A percentile compares a stretch with the other conserved stretches of the same genome.
These are phyloP conservation scores for Meghimatium bilineatum DNA, from an alignment of 2,888 invertebrate species.

Conservation along the genomic window DNA sequence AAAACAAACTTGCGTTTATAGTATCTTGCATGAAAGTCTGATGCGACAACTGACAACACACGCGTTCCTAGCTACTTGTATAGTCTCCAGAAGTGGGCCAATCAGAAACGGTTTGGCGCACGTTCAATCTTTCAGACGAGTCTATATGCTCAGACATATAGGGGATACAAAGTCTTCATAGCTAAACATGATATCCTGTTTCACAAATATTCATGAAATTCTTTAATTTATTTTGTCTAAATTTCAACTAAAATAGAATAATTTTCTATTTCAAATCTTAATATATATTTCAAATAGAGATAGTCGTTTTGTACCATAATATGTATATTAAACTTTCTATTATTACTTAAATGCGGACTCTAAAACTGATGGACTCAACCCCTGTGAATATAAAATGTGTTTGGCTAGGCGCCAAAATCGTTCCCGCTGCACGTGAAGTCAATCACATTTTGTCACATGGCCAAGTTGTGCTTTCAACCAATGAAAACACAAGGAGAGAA, in stretches of 20 bases:
- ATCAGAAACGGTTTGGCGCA: slow-evolving; percentile 34
- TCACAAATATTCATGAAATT: neutral
- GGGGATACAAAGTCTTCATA: slow-evolving; percentile 15
- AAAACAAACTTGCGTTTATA: neutral
- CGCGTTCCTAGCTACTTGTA: slow-evolving; percentile 32
- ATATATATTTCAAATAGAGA: neutral
- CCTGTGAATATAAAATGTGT: slow-evolving; percentile 15
- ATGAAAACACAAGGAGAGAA: slow-evolving; percentile 32
- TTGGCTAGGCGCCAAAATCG: slow-evolving; percentile 36
- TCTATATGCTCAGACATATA: neutral
- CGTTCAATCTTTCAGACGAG: slow-evolving; percentile 40
- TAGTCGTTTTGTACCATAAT: neutral
- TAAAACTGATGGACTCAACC: neutral
- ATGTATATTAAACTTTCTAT: slow-evolving; percentile 7
- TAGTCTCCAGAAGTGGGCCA: slow-evolving; percentile 36
- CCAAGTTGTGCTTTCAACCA: neutral
- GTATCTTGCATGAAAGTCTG: neutral
- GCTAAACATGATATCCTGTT: slow-evolving; percentile 17
- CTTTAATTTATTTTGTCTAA: neutral
- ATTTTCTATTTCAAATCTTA: neutral
- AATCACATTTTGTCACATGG: slow-evolving; percentile 13
- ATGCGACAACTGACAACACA: neutral
- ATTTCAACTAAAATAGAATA: neutral
- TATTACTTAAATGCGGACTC: slow-evolving; percentile 20
- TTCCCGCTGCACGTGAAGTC: slow-evolving; percentile 17